phyloP scores from a whole-genome alignment of 2,888 invertebrate species.

The Mimachlamys varia region DNA sequence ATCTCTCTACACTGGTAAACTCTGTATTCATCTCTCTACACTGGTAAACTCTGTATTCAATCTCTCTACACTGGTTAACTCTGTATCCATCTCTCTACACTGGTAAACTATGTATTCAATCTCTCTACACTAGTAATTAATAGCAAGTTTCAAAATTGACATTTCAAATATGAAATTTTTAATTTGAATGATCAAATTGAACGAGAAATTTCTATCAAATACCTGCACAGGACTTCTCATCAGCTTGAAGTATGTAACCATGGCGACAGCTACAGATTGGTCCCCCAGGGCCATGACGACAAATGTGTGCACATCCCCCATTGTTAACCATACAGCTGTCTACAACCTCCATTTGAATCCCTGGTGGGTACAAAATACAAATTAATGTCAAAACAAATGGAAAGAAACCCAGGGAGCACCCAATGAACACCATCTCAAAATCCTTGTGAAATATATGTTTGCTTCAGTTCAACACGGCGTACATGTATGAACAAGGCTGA shows the following conservation, averaged over 20 bases:
- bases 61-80: no score
- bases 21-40: no score
- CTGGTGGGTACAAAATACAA: slow-evolving; percentile 56
- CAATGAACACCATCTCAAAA: background rate
- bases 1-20: no score
- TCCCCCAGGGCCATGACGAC: slow-evolving; percentile 80
- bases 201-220: background rate
- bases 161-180: background rate
- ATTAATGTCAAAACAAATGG: background rate
- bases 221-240: slow-evolving; percentile 79
- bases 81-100: no score
- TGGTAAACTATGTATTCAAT: no score
- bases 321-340: slow-evolving; percentile 82
- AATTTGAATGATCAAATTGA: no score
- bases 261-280: slow-evolving; percentile 75
- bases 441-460: background rate
- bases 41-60: no score
- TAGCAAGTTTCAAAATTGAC: background rate
- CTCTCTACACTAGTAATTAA: no score
- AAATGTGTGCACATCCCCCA: slow-evolving; percentile 83
- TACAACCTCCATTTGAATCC: slow-evolving; percentile 80
- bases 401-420: background rate
- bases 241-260: slow-evolving; percentile 78
- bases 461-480: background rate
- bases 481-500: background rate